A percentile compares a stretch with the other conserved stretches of the same genome.
phyloP scores from a whole-genome alignment of 2,113 vertebrate species.

The Ceyx melanurus region DNA sequence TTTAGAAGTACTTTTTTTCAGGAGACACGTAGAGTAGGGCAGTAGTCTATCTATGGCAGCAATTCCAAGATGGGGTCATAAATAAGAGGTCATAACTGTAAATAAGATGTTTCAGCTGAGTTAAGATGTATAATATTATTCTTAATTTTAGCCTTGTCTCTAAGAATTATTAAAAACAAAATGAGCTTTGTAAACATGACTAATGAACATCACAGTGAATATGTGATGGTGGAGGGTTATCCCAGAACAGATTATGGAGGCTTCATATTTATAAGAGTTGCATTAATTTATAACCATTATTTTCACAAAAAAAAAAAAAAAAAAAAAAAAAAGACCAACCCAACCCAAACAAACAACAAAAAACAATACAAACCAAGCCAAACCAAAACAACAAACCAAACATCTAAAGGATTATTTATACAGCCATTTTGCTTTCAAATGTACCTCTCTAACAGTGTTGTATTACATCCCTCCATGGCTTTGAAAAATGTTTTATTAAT shows the following conservation, averaged over 20 bases:
- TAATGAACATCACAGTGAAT: neutral
- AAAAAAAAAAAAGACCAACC: no score
- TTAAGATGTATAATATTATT: neutral
- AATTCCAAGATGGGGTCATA: neutral
- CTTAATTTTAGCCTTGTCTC: neutral
- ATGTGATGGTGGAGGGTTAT: neutral
- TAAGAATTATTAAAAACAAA: neutral
- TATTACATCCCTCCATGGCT: neutral
- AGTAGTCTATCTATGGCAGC: neutral
- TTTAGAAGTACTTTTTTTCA: neutral
- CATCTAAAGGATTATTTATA: neutral
- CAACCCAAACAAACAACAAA: no score
- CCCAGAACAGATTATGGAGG: neutral
- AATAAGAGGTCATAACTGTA: neutral
- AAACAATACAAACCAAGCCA: neutral
- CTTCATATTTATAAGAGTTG: neutral
- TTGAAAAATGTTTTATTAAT: conserved; percentile 1
- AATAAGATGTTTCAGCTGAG: neutral
- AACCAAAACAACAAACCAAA: neutral
- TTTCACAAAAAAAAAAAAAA: neutral
- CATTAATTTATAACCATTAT: neutral
- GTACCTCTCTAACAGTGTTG: neutral
- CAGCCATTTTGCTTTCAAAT: neutral
- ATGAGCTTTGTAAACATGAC: neutral
- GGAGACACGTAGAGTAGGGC: neutral